phyloP scores from a whole-genome alignment of 1,140 invertebrate genomes.

The Drosophila hydei region DNA sequence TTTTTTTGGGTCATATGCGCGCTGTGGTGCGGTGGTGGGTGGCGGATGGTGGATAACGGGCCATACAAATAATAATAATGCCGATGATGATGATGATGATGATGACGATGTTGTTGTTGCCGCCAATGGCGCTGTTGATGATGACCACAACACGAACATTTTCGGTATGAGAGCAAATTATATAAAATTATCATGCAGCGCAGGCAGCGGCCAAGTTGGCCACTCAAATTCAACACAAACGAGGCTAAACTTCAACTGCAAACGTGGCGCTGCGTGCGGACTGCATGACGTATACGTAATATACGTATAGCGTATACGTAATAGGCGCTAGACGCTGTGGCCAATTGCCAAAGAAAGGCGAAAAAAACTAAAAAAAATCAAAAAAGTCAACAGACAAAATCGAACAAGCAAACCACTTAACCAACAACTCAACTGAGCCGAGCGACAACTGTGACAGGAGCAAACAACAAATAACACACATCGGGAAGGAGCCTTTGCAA shows the following conservation, averaged over 20 bases:
- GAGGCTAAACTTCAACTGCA: slow-evolving; percentile 52
- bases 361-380: neutral
- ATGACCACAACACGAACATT: slow-evolving; percentile 51
- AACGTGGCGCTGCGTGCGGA: slow-evolving; percentile 30
- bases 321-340: slow-evolving; percentile 51
- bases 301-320: slow-evolving; percentile 67
- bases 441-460: slow-evolving; percentile 25
- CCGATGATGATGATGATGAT: neutral
- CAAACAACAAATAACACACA: slow-evolving; percentile 18
- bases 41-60: neutral
- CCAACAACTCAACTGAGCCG: slow-evolving; percentile 23
- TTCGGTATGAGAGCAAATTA: slow-evolving; percentile 64
- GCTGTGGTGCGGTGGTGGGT: neutral
- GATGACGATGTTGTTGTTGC: neutral
- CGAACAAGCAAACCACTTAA: slow-evolving; percentile 10
- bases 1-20: slow-evolving; percentile 25
- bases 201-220: slow-evolving; percentile 63
- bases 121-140: slow-evolving; percentile 13
- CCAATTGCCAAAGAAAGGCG: slow-evolving; percentile 52
- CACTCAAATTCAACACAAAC: slow-evolving; percentile 57
- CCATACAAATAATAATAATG: neutral
- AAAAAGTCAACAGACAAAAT: slow-evolving; percentile 12
- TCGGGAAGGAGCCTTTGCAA: slow-evolving; percentile 38
- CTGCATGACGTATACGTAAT: slow-evolving; percentile 63
- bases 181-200: slow-evolving; percentile 81